These are phyloP conservation scores for Sphenopsis melanotis DNA, from an alignment of 2,797 vertebrate species.

Conservation along the genomic window DNA sequence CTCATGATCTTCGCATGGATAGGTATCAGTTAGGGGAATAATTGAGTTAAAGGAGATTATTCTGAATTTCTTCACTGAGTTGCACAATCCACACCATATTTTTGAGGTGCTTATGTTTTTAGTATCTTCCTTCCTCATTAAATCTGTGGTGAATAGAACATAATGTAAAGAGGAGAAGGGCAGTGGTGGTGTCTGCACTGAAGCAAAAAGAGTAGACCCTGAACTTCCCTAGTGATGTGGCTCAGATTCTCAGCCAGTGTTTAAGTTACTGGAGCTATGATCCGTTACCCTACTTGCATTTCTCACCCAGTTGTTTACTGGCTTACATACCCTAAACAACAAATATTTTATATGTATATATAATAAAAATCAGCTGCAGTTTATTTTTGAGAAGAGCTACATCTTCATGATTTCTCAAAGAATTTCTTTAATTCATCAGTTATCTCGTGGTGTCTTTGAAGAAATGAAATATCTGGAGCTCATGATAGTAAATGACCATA, in stretches of 20 bases:
- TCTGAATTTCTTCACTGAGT: background rate
- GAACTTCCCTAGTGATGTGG: background rate
- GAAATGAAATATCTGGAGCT: constrained; percentile 98
- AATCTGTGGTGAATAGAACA: background rate
- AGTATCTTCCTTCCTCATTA: background rate
- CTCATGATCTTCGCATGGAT: background rate
- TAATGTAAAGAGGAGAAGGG: background rate
- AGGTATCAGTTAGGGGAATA: background rate
- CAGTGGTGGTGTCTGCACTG: background rate
- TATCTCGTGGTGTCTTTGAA: constrained; percentile 89
- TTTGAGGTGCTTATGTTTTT: background rate
- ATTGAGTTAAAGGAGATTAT: background rate
- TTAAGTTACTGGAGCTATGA: background rate
- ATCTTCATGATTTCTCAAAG: background rate
- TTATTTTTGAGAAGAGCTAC: background rate
- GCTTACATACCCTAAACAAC: background rate
- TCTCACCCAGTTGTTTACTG: background rate
- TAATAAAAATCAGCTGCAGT: background rate
- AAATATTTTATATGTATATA: background rate
- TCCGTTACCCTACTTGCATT: background rate
- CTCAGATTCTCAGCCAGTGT: background rate
- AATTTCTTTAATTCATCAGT: constrained; percentile 74
- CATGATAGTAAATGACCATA: constrained; percentile 97
- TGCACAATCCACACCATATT: background rate
- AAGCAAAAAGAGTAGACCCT: background rate